Percentiles rank a stretch among this genome's conserved stretches.
phyloP scores from a whole-genome alignment of 2,113 vertebrate species.

The Chitala chitala region DNA sequence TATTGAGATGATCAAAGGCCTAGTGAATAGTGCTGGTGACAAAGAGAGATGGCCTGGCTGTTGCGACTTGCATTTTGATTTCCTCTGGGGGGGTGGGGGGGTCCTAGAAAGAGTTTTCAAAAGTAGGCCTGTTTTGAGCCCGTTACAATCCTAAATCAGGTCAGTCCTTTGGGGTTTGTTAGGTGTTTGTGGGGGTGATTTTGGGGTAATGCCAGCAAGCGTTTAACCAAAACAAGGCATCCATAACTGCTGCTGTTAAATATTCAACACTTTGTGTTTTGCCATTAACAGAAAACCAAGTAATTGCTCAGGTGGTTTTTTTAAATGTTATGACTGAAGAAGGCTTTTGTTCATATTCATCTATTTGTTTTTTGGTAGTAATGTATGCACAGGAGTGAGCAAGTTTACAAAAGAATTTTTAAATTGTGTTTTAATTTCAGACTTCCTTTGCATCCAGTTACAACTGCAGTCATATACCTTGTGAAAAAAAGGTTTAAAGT shows the following conservation, averaged over 20 bases:
- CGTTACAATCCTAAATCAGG: conserved; percentile 37
- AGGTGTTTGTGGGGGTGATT: neutral
- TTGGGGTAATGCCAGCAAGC: too few species aligned
- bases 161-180: conserved; percentile 27
- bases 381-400: neutral
- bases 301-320: too few species aligned
- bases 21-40: conserved; percentile 50
- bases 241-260: too few species aligned
- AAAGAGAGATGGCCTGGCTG: conserved; percentile 47
- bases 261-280: too few species aligned
- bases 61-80: conserved; percentile 63
- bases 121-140: conserved; percentile 46
- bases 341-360: too few species aligned
- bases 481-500: too few species aligned
- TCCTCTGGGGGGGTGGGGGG: conserved; percentile 39
- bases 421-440: neutral
- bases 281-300: too few species aligned
- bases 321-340: too few species aligned
- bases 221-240: too few species aligned
- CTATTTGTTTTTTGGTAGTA: too few species aligned
- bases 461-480: neutral
- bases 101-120: conserved; percentile 25
- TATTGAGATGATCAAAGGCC: conserved; percentile 59
- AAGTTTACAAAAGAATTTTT: neutral
- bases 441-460: neutral